Conservation (phyloP, 2,797 vertebrate genomes). For the Malurus leucopterus region DNA sequence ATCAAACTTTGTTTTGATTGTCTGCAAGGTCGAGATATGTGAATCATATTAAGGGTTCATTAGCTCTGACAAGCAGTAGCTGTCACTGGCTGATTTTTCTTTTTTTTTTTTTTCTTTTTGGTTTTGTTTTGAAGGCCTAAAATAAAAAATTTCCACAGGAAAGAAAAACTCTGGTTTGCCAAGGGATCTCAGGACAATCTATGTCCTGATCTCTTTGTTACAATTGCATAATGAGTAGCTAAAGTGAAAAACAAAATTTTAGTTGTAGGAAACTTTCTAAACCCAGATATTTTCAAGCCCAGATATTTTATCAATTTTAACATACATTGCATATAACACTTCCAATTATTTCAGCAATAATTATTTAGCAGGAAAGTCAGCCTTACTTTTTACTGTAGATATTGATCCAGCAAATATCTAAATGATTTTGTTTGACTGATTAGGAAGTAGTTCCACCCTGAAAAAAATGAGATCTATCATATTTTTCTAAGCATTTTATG, state of each 20-base stretch:
- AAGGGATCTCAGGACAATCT: neutral
- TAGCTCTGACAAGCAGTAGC: neutral
- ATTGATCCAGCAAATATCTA: neutral
- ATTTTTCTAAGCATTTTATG: neutral
- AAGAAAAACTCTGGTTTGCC: neutral
- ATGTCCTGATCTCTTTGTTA: neutral
- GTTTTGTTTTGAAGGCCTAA: neutral
- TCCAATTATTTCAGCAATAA: neutral
- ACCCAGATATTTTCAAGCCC: neutral
- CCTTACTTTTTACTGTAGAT: neutral
- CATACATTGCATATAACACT: neutral
- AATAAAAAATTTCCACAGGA: neutral
- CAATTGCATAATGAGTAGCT: neutral
- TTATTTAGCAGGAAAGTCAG: neutral
- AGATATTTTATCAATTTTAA: neutral
- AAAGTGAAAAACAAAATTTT: neutral
- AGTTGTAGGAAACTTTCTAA: neutral
- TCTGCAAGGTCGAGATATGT: neutral
- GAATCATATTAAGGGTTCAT: neutral
- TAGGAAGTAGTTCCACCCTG: neutral
- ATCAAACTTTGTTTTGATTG: neutral
- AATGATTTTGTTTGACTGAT: neutral
- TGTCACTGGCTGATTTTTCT: neutral
- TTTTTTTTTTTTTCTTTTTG: too few relatives aligned
- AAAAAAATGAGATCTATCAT: neutral